Evolutionary conservation across 1,140 invertebrate genomes (phyloP).

Genomic region (Tetranychus cinnabarinus): DNA sequence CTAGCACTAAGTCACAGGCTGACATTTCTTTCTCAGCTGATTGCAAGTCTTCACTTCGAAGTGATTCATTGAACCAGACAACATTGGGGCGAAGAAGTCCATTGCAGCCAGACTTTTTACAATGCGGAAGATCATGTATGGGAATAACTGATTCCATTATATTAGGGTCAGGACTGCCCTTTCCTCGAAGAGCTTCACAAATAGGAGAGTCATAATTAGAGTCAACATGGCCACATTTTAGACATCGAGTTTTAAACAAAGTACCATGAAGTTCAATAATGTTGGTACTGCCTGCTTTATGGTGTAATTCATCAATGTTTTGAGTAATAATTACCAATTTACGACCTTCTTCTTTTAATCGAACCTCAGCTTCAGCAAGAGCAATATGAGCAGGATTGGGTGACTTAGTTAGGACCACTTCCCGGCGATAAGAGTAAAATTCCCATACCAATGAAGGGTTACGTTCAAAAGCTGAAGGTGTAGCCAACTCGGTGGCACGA

Average conservation of each 20-base stretch:
- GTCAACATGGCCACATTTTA: conserved; percentile 40
- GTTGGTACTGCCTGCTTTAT: conserved; percentile 59
- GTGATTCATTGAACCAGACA: conserved; percentile 69
- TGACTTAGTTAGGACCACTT: conserved; percentile 32
- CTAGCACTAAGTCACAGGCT: conserved; percentile 52
- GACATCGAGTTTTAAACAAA: conserved; percentile 56
- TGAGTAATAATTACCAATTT: conserved; percentile 58
- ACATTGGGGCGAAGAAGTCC: conserved; percentile 58
- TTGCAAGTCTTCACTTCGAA: conserved; percentile 36
- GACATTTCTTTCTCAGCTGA: conserved; percentile 35
- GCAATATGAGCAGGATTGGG: conserved; percentile 51
- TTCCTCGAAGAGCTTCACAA: conserved; percentile 35
- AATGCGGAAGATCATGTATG: conserved; percentile 38
- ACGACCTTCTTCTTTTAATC: conserved; percentile 30
- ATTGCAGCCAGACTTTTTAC: conserved; percentile 30
- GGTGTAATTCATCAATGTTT: conserved; percentile 82
- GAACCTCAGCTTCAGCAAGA: conserved; percentile 47
- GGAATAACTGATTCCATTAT: conserved; percentile 32
- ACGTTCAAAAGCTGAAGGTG: conserved; percentile 33
- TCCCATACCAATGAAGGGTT: conserved; percentile 51
- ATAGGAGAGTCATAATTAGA: conserved; percentile 57
- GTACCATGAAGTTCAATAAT: conserved; percentile 77
- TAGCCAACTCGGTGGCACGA: conserved; percentile 35
- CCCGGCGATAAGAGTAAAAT: conserved; percentile 48
- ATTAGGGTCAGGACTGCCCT: conserved; percentile 29